A percentile compares a stretch with the other conserved stretches of the same genome.
Evolutionary conservation across 35 echinoderm and acorn worm genomes (phyloP).

Genomic region (Ptychodera flava): DNA sequence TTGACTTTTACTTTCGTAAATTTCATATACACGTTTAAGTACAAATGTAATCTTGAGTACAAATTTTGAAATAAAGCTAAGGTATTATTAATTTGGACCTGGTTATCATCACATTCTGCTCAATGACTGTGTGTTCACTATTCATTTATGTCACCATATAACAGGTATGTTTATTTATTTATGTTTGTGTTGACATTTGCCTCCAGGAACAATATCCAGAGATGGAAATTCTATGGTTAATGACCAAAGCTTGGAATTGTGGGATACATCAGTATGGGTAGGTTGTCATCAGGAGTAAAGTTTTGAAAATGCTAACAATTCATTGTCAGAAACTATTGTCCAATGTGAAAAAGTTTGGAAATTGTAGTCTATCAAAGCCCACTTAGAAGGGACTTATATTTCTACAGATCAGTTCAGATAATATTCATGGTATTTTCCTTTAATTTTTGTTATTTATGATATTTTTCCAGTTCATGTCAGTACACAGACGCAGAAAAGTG

Average conservation of each 20-base stretch:
- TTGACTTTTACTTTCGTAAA: too few species aligned
- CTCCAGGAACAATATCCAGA: conserved; percentile 74
- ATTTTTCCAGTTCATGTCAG: conserved; percentile 44
- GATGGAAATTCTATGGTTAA: conserved; percentile 81
- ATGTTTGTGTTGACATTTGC: too few species aligned
- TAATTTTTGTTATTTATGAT: not conserved
- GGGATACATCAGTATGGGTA: conserved; percentile 77
- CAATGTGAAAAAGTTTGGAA: not conserved
- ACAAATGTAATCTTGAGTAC: too few species aligned
- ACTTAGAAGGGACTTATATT: not conserved
- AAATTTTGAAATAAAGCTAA: too few species aligned
- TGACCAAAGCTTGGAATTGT: conserved; percentile 88
- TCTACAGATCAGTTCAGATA: not conserved
- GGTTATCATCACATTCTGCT: too few species aligned
- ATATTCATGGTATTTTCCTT: not conserved
- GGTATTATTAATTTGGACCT: too few species aligned
- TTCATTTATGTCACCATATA: too few species aligned
- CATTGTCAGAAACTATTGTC: not conserved
- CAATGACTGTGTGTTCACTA: too few species aligned
- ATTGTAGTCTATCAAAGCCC: not conserved
- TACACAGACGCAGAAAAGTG: conserved; percentile 44
- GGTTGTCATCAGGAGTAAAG: not conserved
- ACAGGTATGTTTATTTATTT: too few species aligned
- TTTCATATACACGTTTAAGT: too few species aligned
- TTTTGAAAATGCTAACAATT: not conserved